These are phyloP conservation scores for Euphydryas editha DNA, from an alignment of 2,888 invertebrate species.

Conservation along the genomic window DNA sequence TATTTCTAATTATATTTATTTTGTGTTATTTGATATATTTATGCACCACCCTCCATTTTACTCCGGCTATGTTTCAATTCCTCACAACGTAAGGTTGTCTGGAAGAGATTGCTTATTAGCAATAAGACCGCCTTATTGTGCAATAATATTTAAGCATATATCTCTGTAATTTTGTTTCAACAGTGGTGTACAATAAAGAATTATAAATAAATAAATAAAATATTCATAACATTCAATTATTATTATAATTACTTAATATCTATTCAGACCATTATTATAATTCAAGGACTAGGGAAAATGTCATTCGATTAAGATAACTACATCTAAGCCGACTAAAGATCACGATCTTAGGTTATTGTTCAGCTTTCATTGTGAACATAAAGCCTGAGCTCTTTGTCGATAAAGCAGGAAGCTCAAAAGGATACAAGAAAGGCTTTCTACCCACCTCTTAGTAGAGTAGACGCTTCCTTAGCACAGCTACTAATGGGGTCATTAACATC, in stretches of 20 bases:
- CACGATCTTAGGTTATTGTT: constrained; percentile 46
- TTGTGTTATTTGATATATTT: too few relatives aligned
- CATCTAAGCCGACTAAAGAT: constrained; percentile 21
- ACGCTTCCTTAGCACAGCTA: constrained; percentile 21
- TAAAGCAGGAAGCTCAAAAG: constrained; percentile 48
- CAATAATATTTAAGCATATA: too few relatives aligned
- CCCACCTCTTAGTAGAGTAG: constrained; percentile 38
- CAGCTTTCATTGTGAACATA: constrained; percentile 47
- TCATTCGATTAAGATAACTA: background rate
- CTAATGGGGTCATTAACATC: constrained; percentile 31
- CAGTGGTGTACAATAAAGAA: too few relatives aligned
- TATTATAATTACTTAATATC: background rate
- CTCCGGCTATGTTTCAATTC: too few relatives aligned
- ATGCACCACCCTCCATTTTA: too few relatives aligned
- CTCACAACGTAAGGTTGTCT: too few relatives aligned
- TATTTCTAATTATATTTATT: too few relatives aligned
- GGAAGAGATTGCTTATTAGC: too few relatives aligned
- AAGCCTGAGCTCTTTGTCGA: constrained; percentile 43
- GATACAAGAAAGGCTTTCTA: constrained; percentile 49
- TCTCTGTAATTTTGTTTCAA: too few relatives aligned
- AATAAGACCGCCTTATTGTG: too few relatives aligned
- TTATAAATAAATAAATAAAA: too few relatives aligned
- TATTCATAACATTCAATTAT: too few relatives aligned
- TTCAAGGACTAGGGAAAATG: background rate
- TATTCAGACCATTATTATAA: background rate